Conservation (phyloP, 2,797 vertebrate species). For the Acanthurus lineatus region DNA sequence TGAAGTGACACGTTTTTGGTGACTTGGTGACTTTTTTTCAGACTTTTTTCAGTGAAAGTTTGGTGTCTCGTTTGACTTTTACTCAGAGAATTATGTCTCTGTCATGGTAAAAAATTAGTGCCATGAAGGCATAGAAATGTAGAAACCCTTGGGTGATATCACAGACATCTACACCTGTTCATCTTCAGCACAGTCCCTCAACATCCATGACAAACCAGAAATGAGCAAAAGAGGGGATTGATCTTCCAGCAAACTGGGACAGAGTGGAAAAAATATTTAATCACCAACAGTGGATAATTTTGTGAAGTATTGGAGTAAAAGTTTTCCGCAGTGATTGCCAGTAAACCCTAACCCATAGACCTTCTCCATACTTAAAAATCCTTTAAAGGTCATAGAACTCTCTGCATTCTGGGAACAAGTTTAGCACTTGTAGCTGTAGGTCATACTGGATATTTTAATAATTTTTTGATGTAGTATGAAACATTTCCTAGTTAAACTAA, state of each 20-base stretch:
- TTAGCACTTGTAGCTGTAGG: neutral
- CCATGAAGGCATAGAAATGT: neutral
- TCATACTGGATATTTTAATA: slow-evolving; percentile 16
- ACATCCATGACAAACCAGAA: neutral
- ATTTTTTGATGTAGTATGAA: neutral
- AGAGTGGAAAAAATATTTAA: neutral
- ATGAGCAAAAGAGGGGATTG: neutral
- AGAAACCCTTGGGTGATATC: too few species aligned
- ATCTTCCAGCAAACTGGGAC: neutral
- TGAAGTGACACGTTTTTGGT: neutral
- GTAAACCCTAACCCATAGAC: too few species aligned
- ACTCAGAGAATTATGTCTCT: neutral
- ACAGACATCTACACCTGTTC: too few species aligned
- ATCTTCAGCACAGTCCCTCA: too few species aligned
- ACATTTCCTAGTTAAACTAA: slow-evolving; percentile 10
- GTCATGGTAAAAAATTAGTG: neutral
- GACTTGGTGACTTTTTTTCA: too few species aligned
- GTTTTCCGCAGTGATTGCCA: neutral
- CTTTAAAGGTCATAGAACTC: neutral
- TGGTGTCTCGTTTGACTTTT: neutral
- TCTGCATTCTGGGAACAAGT: neutral
- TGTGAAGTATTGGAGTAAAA: neutral
- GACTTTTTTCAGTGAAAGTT: neutral
- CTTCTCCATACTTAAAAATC: neutral
- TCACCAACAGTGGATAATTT: neutral